Evolutionary conservation across 2,888 invertebrate species (phyloP).

Genomic region (Pedicia rivosa): DNA sequence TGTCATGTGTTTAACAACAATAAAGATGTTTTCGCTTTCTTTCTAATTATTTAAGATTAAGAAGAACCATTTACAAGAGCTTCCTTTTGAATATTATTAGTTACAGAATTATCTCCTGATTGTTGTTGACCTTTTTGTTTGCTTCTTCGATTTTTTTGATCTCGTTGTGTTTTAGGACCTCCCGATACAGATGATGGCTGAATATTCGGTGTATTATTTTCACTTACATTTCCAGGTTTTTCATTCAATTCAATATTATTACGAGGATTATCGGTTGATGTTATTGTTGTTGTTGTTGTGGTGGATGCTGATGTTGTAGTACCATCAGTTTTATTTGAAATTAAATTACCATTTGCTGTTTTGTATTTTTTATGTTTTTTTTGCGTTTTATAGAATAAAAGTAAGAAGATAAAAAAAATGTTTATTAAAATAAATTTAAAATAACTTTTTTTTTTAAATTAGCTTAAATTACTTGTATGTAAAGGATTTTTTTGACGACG

Average conservation of each 20-base stretch:
- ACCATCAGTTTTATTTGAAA: not conserved
- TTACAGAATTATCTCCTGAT: not conserved
- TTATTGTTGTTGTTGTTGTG: not conserved
- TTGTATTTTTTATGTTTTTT: not conserved
- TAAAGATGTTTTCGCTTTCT: no score
- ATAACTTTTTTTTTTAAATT: not conserved
- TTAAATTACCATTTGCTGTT: not conserved
- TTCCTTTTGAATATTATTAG: constrained; percentile 22
- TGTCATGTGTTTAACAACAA: no score
- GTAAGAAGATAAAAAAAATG: not conserved
- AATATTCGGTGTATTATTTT: not conserved
- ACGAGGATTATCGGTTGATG: not conserved
- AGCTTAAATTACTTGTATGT: constrained; percentile 18
- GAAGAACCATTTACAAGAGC: constrained; percentile 30
- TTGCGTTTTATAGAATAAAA: not conserved
- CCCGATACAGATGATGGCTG: not conserved
- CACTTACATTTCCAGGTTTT: constrained; percentile 1
- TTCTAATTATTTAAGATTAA: no score
- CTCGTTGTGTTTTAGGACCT: constrained; percentile 1
- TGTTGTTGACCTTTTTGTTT: not conserved
- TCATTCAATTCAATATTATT: no score
- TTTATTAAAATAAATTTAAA: not conserved
- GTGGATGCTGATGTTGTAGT: not conserved
- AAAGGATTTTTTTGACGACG: constrained; percentile 27
- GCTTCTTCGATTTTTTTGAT: not conserved